Evolutionary conservation across 2,888 invertebrate genomes (phyloP).

Genomic region (Agrotis segetum): DNA sequence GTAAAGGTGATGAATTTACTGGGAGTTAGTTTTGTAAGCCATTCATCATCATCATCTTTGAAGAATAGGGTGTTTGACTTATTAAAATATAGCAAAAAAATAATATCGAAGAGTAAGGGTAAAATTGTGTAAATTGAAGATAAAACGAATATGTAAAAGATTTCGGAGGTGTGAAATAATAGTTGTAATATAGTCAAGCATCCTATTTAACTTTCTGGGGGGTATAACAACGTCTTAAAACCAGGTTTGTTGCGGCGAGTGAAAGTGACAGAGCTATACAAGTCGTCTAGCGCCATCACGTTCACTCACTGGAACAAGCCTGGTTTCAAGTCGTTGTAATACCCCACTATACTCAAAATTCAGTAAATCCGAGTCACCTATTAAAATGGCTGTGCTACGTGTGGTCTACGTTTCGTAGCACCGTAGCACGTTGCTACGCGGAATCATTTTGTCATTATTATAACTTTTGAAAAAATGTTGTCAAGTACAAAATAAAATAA

Average conservation of each 20-base stretch:
- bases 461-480: constrained; percentile 8
- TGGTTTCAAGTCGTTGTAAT: no score
- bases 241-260: no score
- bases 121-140: background rate
- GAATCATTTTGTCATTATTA: background rate
- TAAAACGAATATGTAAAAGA: background rate
- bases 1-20: constrained; percentile 75
- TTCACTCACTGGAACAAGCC: no score
- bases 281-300: no score
- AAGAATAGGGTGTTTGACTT: background rate
- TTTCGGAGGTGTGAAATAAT: background rate
- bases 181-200: background rate
- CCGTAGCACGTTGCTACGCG: background rate
- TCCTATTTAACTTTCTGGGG: background rate
- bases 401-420: constrained; percentile 9
- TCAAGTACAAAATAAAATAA: constrained; percentile 13
- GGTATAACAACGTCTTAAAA: no score
- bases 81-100: background rate
- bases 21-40: constrained; percentile 18
- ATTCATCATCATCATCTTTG: constrained; percentile 18
- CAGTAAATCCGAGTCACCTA: background rate
- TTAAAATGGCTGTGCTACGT: background rate
- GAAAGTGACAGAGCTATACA: no score
- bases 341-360: no score
- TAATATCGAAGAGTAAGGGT: background rate